Evolutionary conservation across 1,140 invertebrate genomes (phyloP).

Genomic region (Drosophila parabipectinata): DNA sequence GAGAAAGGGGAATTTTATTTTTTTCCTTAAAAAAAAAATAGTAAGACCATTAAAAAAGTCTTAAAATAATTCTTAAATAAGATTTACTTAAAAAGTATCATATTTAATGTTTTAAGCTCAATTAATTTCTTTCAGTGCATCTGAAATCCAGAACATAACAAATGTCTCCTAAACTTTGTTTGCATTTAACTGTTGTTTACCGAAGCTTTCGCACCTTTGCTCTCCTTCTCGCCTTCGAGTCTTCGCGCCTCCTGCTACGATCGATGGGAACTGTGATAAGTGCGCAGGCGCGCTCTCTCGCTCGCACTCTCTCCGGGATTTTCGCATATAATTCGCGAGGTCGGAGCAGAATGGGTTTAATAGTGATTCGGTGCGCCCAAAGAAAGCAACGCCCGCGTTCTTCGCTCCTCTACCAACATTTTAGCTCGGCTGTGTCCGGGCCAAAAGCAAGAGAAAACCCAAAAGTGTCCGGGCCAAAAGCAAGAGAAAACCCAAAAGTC

Average conservation of each 20-base stretch:
- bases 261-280: conserved; percentile 6
- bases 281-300: conserved; percentile 35
- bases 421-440: conserved; percentile 42
- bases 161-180: conserved; percentile 15
- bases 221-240: background rate
- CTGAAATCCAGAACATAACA: background rate
- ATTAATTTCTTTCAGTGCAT: too few relatives aligned
- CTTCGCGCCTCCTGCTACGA: conserved; percentile 11
- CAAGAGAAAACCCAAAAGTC: conserved; percentile 23
- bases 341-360: conserved; percentile 68
- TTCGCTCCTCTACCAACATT: conserved; percentile 23
- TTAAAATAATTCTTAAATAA: too few relatives aligned
- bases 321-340: conserved; percentile 79
- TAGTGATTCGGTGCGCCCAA: conserved; percentile 71
- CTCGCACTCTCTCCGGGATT: conserved; percentile 42
- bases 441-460: too few relatives aligned
- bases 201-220: conserved; percentile 53
- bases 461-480: conserved; percentile 32
- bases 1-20: conserved; percentile 9
- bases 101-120: too few relatives aligned
- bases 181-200: conserved; percentile 39
- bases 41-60: too few relatives aligned
- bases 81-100: too few relatives aligned
- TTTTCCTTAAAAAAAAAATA: too few relatives aligned
- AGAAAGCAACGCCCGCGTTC: conserved; percentile 68